Evolutionary conservation across 2,113 vertebrate species (phyloP), one percentile per base, ranked within the genome.

Genomic region (Triplophysa rosa): DNA sequence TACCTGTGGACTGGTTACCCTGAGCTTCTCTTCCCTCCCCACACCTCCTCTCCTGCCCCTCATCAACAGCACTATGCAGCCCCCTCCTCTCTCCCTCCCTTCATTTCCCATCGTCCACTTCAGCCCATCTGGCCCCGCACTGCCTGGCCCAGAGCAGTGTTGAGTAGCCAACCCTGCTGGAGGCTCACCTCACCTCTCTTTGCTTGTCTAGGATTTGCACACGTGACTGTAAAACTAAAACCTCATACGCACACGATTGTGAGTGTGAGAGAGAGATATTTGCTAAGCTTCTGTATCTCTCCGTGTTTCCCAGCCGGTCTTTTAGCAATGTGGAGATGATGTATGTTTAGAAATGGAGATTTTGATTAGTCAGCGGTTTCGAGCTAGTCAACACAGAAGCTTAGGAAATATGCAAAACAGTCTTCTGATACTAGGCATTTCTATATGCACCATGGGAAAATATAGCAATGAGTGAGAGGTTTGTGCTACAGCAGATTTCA

Each of bases 1-100:
- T 73, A 42, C 70, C 85, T 83, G 64, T 88, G 87, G 93, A 96
- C 94, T 96, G 94, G 93, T 93, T 93, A 92, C 93, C 91, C 94
- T 92, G 89, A 96, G 93, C 94, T 96, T 94, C 91, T 92, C 84
- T 89, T 90, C 89, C 87, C 86, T 90, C 93, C 89, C 37, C 68
- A 84, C 85, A 75, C 84, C 26, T 67, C 78, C 86, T 47, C 75
- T 72, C 33, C 79, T 70, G 63, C 82, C 86, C 86, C 74, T 86
- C 82, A 86, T 88, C 83, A 88, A 86, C 88, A 87, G 87, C 85
- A 87, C 82, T 87, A 67, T 84, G 82, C 87, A 85, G 79, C 83
- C 77, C 71, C 52, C 72, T 54, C 64, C 40, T 58, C 33, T 45
- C 62, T 13, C 23, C 54, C 63, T 24, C n/a, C 73, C 59, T 64